Evolutionary conservation across 2,113 vertebrate genomes (phyloP), one percentile per base, ranked within the genome.

Genomic region (Phyllostomus hastatus): DNA sequence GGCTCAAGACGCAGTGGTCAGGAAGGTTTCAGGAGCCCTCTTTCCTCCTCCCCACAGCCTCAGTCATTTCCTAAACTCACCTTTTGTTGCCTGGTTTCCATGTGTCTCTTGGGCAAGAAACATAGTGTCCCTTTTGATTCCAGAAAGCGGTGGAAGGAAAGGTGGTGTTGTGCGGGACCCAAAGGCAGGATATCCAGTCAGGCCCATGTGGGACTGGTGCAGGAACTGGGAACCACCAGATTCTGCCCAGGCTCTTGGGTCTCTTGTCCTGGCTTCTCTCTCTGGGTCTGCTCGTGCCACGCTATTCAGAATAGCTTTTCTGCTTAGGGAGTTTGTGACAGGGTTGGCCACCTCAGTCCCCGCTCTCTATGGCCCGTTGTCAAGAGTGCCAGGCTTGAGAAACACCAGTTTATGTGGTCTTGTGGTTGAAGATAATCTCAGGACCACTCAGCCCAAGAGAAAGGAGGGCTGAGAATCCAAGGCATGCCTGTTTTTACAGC

Each of bases 181-280:
- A 41, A 14, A 69, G 72, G 20, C 20, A 54, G 46, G 54, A 26
- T 52, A 66, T 90, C 7, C 28, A 33, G 16, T 17, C 0, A 1
- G 20, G 31, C 46, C 5, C 9, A 0, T 17, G 35, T 54, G 19
- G 57, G 5, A 0, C 22, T 73, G 35, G 6, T 1, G 7, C 8
- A 31, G 11, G 26, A 46, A 17, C 19, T 57, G 43, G 73, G 43
- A 70, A 22, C 28, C 26, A 35, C 57, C 16, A 0, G 1, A 4
- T 10, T n/a, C 4, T 7, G 1, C 41, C 11, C 38, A 64, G 35
- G 16, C 31, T 67, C 59, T 26, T 54, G 50, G n/a, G 10, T 59
- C 48, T 67, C 59, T 57, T 14, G 19, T 57, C 31, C 59, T 33
- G 15, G 35, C 43, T 86, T 72, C 50, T 90, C 35, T 24, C 11